Conservation (phyloP, 2,113 vertebrate genomes). For the Morone saxatilis region DNA sequence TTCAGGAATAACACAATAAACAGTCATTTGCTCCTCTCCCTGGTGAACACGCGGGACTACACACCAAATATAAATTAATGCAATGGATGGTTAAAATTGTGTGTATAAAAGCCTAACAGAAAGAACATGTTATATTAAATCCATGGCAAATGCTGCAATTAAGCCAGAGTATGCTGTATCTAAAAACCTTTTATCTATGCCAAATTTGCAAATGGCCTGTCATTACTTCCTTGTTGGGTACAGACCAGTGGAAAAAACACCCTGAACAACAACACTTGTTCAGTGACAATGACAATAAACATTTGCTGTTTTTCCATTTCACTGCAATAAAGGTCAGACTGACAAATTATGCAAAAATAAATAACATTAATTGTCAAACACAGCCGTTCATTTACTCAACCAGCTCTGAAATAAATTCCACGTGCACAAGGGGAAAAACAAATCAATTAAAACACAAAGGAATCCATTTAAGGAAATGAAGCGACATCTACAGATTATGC, state of each 20-base stretch:
- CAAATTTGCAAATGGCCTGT: background rate
- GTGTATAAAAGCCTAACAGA: background rate
- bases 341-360: slow-evolving; percentile 49
- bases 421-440: slow-evolving; percentile 18
- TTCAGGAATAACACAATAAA: slow-evolving; percentile 48
- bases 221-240: background rate
- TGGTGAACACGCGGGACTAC: slow-evolving; percentile 13
- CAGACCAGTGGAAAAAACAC: slow-evolving; percentile 1
- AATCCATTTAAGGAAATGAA: slow-evolving; percentile 80
- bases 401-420: slow-evolving; percentile 46
- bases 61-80: slow-evolving; percentile 28
- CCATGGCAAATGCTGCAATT: background rate
- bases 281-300: no score
- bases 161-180: background rate
- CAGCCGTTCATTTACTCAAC: slow-evolving; percentile 20
- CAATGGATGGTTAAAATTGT: slow-evolving; percentile 25
- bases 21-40: slow-evolving; percentile 47
- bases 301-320: no score
- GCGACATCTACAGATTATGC: slow-evolving; percentile 84
- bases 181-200: background rate
- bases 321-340: slow-evolving; percentile 48
- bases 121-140: background rate
- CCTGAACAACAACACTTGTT: slow-evolving; percentile 12
- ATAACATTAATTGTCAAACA: slow-evolving; percentile 42
- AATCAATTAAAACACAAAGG: slow-evolving; percentile 84